phyloP scores from a whole-genome alignment of 2,113 vertebrate species.

The Aphelocoma coerulescens region DNA sequence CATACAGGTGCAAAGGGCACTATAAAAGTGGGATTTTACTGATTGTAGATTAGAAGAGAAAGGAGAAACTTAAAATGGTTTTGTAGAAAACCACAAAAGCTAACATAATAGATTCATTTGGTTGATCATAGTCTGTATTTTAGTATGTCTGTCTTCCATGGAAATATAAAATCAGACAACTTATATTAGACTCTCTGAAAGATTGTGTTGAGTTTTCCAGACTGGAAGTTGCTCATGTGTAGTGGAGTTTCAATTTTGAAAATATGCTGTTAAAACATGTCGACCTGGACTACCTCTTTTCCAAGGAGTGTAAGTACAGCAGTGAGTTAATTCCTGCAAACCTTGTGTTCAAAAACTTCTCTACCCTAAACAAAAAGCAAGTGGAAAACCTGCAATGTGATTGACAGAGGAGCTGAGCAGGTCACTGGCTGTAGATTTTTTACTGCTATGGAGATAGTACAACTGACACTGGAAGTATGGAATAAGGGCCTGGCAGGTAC shows the following conservation, averaged over 20 bases:
- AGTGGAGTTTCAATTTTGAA: slow-evolving; percentile 12
- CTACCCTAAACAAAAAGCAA: neutral
- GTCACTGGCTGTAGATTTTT: neutral
- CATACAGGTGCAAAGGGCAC: slow-evolving; percentile 75
- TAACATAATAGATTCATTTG: slow-evolving; percentile 69
- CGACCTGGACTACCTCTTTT: neutral
- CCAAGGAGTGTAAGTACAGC: neutral
- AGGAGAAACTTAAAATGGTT: slow-evolving; percentile 68
- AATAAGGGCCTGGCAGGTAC: neutral
- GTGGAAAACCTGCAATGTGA: neutral
- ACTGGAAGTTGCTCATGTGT: neutral
- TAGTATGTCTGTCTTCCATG: slow-evolving; percentile 21
- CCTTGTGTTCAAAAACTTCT: neutral
- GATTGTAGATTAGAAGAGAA: slow-evolving; percentile 75
- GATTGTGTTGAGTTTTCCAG: neutral
- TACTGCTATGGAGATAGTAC: neutral
- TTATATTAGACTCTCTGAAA: slow-evolving; percentile 38
- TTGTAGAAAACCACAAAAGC: slow-evolving; percentile 66
- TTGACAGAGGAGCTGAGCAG: neutral
- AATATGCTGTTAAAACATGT: neutral
- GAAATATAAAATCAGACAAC: slow-evolving; percentile 27
- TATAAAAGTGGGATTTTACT: slow-evolving; percentile 75
- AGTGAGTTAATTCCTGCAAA: neutral
- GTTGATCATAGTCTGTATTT: slow-evolving; percentile 42
- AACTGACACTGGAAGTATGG: neutral